phyloP scores from a whole-genome alignment of 1,140 invertebrate genomes.

The Cydia amplana region DNA sequence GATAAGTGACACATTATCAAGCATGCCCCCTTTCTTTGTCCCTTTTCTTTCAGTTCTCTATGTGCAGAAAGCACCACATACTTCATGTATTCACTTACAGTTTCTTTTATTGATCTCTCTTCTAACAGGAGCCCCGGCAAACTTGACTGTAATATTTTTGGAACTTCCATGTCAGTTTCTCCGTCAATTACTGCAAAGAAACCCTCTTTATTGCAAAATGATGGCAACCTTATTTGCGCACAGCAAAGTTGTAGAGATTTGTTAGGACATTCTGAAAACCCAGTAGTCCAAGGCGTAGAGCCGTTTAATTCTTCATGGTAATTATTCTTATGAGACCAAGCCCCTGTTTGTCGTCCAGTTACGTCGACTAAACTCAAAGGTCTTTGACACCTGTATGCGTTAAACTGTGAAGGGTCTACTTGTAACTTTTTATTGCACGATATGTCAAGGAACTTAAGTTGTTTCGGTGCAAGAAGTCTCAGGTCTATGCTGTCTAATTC shows the following conservation, averaged over 20 bases:
- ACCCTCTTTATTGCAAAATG: slow-evolving; percentile 88
- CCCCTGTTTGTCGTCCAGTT: slow-evolving; percentile 86
- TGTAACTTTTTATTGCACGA: slow-evolving; percentile 90
- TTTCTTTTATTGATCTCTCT: slow-evolving; percentile 89
- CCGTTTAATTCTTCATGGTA: slow-evolving; percentile 79
- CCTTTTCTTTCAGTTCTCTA: slow-evolving; percentile 86
- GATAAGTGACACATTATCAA: slow-evolving; percentile 87
- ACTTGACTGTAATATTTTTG: slow-evolving; percentile 84
- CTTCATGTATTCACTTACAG: slow-evolving; percentile 89
- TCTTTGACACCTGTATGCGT: slow-evolving; percentile 87
- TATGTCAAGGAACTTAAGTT: slow-evolving; percentile 91
- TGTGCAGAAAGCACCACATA: slow-evolving; percentile 89
- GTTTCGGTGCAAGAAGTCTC: slow-evolving; percentile 86
- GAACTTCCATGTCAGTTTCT: slow-evolving; percentile 84
- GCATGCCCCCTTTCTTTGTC: slow-evolving; percentile 85
- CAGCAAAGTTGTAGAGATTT: slow-evolving; percentile 85
- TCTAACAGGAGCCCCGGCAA: slow-evolving; percentile 88
- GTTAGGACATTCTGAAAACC: slow-evolving; percentile 91
- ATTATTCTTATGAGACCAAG: slow-evolving; percentile 81
- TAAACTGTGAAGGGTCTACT: slow-evolving; percentile 90
- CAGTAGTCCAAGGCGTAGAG: slow-evolving; percentile 86
- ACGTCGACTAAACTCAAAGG: slow-evolving; percentile 91
- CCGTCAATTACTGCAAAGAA: slow-evolving; percentile 91
- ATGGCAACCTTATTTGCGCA: slow-evolving; percentile 87
- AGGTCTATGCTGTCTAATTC: slow-evolving; percentile 89